phyloP scores from a whole-genome alignment of 2,113 vertebrate genomes.

The Hemiprocne comata region DNA sequence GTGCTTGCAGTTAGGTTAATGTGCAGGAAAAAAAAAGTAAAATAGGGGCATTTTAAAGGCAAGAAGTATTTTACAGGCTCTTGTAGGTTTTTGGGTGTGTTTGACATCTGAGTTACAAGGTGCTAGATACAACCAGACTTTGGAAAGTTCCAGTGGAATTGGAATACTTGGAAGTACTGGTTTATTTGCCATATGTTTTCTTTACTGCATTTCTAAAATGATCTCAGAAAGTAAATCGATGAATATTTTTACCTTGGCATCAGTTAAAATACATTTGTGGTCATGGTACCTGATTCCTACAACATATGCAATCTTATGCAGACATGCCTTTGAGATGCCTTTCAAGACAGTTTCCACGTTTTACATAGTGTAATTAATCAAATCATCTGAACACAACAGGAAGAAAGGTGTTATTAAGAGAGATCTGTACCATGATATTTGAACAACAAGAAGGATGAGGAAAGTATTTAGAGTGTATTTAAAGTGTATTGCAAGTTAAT shows the following conservation, averaged over 20 bases:
- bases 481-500: conserved; percentile 31
- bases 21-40: neutral
- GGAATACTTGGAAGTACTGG: neutral
- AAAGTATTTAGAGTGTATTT: conserved; percentile 4
- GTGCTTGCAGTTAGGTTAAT: neutral
- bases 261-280: neutral
- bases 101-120: neutral
- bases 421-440: neutral
- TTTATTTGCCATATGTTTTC: neutral
- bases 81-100: neutral
- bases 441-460: neutral
- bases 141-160: neutral
- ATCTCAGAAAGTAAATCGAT: neutral
- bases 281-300: neutral
- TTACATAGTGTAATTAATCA: neutral
- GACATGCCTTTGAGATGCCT: neutral
- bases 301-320: neutral
- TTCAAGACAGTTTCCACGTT: neutral
- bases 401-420: neutral
- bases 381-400: neutral
- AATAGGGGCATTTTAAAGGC: conserved; percentile 5
- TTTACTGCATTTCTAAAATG: neutral
- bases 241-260: neutral
- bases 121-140: neutral
- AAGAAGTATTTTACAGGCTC: neutral